A percentile compares a stretch with the other conserved stretches of the same genome.
phyloP scores from a whole-genome alignment of 2,113 vertebrate genomes.

The Pituophis catenifer region DNA sequence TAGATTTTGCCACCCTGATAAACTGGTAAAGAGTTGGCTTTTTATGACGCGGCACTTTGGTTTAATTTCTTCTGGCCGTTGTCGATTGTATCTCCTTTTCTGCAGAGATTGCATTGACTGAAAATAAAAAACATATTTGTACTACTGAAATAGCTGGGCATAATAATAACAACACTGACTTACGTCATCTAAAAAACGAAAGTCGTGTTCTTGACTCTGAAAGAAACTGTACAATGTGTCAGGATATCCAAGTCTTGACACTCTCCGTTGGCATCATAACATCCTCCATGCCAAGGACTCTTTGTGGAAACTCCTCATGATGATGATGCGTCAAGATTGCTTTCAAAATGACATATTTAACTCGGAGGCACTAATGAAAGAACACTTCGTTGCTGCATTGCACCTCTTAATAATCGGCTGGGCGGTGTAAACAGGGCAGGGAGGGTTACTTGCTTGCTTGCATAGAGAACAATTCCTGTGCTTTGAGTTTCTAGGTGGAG shows the following conservation, averaged over 20 bases:
- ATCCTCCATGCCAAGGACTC: background rate
- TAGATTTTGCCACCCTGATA: background rate
- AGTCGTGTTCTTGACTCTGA: background rate
- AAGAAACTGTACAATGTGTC: background rate
- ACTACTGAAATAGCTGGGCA: background rate
- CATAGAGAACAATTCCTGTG: background rate
- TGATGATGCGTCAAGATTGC: background rate
- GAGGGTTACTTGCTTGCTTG: background rate
- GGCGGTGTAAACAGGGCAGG: background rate
- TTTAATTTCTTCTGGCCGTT: background rate
- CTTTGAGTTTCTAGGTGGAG: conserved; percentile 9
- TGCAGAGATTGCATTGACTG: background rate
- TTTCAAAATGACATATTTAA: background rate
- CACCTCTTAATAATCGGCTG: conserved; percentile 10
- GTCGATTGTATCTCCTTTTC: background rate
- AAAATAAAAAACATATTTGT: background rate
- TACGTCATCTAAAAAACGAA: background rate
- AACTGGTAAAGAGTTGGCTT: background rate
- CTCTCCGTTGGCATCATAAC: background rate
- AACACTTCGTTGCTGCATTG: background rate
- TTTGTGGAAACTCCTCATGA: background rate
- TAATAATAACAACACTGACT: background rate
- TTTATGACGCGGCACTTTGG: background rate
- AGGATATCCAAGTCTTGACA: background rate
- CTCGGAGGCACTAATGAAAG: background rate